Percentiles rank a stretch among this genome's conserved stretches.
Evolutionary conservation across 2,888 invertebrate genomes (phyloP).

Genomic region (Cordilura impudica): DNA sequence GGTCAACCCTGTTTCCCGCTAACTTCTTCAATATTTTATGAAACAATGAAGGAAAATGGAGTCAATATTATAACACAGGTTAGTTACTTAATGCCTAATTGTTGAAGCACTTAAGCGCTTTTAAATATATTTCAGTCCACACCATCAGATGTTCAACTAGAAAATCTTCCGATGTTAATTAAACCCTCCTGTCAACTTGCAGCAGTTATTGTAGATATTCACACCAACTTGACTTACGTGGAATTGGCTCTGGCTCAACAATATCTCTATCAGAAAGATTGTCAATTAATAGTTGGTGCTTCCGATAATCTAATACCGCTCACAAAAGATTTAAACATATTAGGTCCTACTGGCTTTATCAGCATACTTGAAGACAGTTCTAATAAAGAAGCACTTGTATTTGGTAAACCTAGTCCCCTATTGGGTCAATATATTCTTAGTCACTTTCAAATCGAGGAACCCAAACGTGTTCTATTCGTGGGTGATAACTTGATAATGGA

Average conservation of each 20-base stretch:
- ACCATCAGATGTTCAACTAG: slow-evolving; percentile 50
- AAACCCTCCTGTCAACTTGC: slow-evolving; percentile 67
- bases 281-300: slow-evolving; percentile 74
- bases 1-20: slow-evolving; percentile 75
- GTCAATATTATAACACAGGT: slow-evolving; percentile 73
- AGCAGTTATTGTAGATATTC: slow-evolving; percentile 78
- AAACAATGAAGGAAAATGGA: slow-evolving; percentile 73
- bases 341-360: slow-evolving; percentile 64
- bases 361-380: slow-evolving; percentile 65
- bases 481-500: slow-evolving; percentile 90
- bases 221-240: slow-evolving; percentile 73
- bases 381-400: slow-evolving; percentile 71
- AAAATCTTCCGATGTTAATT: slow-evolving; percentile 31
- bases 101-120: neutral
- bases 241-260: slow-evolving; percentile 74
- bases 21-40: slow-evolving; percentile 69
- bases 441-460: slow-evolving; percentile 79
- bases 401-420: slow-evolving; percentile 77
- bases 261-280: slow-evolving; percentile 75
- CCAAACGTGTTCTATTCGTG: slow-evolving; percentile 85
- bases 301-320: slow-evolving; percentile 64
- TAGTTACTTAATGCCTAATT: slow-evolving; percentile 47
- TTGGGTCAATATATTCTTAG: slow-evolving; percentile 71
- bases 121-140: slow-evolving; percentile 45
- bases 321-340: slow-evolving; percentile 59